phyloP scores from a whole-genome alignment of 2,888 invertebrate species.

The Ectemnius lituratus region DNA sequence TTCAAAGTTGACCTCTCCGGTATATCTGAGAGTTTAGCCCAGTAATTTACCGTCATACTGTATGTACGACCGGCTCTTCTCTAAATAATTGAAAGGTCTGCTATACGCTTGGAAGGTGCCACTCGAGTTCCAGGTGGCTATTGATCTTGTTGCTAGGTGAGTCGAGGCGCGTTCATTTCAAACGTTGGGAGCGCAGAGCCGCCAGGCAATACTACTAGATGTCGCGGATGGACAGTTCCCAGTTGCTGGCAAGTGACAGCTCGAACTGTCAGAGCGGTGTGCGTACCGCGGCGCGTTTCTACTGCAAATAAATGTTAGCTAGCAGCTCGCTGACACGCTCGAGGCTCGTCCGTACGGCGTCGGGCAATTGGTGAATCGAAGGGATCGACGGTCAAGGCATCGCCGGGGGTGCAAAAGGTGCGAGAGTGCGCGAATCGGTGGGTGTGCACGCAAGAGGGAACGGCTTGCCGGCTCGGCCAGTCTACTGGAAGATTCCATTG shows the following conservation, averaged over 20 bases:
- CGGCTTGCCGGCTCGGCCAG: constrained; percentile 75
- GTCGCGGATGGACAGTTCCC: constrained; percentile 46
- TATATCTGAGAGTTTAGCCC: no score
- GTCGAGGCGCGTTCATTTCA: constrained; percentile 44
- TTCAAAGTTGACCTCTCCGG: no score
- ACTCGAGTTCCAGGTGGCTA: constrained; percentile 35
- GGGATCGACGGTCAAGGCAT: constrained; percentile 11
- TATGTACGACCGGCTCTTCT: background rate
- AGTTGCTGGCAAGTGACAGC: constrained; percentile 58
- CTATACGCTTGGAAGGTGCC: constrained; percentile 13
- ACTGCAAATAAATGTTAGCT: constrained; percentile 63
- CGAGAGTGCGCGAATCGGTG: constrained; percentile 59
- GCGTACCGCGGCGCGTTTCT: constrained; percentile 60
- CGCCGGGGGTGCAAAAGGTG: constrained; percentile 37
- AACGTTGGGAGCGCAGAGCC: constrained; percentile 12
- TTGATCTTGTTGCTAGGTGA: constrained; percentile 70
- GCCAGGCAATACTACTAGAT: constrained; percentile 39
- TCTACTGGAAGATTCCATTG: constrained; percentile 78
- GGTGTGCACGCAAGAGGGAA: constrained; percentile 75
- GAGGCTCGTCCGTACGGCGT: constrained; percentile 16
- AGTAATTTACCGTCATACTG: no score
- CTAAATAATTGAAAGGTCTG: constrained; percentile 34
- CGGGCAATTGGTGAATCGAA: constrained; percentile 19
- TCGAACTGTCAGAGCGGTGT: constrained; percentile 72
- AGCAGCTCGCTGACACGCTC: constrained; percentile 31